A percentile compares a stretch with the other conserved stretches of the same genome.
Evolutionary conservation across 1,140 invertebrate species (phyloP).

Genomic region (Heliconius eleuchia): DNA sequence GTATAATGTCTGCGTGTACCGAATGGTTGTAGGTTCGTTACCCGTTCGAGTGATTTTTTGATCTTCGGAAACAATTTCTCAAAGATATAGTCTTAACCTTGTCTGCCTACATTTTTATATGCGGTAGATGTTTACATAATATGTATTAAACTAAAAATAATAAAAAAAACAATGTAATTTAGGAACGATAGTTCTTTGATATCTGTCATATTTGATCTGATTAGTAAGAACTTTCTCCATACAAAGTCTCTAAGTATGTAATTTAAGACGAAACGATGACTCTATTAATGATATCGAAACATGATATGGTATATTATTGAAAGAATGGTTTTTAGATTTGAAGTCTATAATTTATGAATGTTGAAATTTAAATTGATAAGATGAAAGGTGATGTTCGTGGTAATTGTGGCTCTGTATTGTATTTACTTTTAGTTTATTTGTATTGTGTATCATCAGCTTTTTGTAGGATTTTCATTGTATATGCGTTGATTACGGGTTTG

Average conservation of each 20-base stretch:
- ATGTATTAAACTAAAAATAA: neutral
- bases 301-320: neutral
- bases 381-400: neutral
- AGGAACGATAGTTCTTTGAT: neutral
- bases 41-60: no score
- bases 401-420: neutral
- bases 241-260: neutral
- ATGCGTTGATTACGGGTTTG: neutral
- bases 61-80: no score
- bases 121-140: no score
- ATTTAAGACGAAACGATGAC: neutral
- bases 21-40: no score
- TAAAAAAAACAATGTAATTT: no score
- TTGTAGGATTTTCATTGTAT: neutral
- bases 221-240: conserved; percentile 3
- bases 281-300: neutral
- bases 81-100: no score
- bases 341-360: neutral
- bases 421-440: conserved; percentile 3
- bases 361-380: neutral
- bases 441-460: neutral
- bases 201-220: conserved; percentile 28
- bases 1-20: neutral
- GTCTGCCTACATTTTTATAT: no score
- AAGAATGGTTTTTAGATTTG: neutral